Percentiles rank a stretch among this genome's conserved stretches.
These are phyloP conservation scores for Nansenia antarctica DNA, from an alignment of 2,113 vertebrate species.

Conservation along the genomic window DNA sequence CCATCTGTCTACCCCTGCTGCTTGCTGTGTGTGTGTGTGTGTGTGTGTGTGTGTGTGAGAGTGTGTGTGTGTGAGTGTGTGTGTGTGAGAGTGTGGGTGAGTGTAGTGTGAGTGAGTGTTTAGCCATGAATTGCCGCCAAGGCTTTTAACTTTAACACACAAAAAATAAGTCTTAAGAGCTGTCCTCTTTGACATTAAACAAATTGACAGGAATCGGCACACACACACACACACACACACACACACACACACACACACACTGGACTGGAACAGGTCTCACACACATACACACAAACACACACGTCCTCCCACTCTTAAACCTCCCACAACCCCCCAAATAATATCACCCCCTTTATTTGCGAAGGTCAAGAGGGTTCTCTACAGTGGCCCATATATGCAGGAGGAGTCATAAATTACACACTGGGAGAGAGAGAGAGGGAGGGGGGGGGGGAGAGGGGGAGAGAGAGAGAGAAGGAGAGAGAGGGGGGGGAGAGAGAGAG, in stretches of 20 bases:
- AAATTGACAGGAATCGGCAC: conserved; percentile 41
- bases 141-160: conserved; percentile 10
- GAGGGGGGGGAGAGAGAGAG: too few species aligned
- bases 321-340: conserved; percentile 24
- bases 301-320: conserved; percentile 24
- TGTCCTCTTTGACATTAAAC: conserved; percentile 23
- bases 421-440: conserved; percentile 57
- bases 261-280: too few species aligned
- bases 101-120: background rate
- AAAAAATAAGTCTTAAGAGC: background rate
- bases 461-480: conserved; percentile 56
- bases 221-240: conserved; percentile 28
- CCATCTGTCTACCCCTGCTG: background rate
- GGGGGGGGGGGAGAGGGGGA: too few species aligned
- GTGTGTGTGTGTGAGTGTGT: background rate
- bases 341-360: conserved; percentile 30
- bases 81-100: background rate
- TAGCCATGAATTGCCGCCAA: background rate
- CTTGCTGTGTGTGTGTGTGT: background rate
- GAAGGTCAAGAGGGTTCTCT: conserved; percentile 62
- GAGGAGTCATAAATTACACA: conserved; percentile 69
- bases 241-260: too few species aligned
- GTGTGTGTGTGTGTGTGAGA: background rate
- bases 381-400: conserved; percentile 55
- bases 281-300: background rate